phyloP scores from a whole-genome alignment of 2,113 vertebrate genomes.

The Notarius quadriscutis region DNA sequence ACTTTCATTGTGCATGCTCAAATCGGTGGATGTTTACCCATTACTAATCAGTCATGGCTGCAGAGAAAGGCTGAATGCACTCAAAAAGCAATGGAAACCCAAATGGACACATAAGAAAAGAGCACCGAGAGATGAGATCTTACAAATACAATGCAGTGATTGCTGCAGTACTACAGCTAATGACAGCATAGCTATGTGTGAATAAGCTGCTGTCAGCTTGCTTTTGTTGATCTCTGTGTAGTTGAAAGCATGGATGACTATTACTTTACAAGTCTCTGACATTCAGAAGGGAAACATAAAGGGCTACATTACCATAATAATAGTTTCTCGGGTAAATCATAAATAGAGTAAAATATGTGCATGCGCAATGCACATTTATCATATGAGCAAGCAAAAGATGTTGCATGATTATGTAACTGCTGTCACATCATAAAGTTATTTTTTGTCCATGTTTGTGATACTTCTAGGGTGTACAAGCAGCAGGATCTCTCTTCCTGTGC shows the following conservation, averaged over 20 bases:
- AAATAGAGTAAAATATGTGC: conserved; percentile 29
- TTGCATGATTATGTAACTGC: conserved; percentile 32
- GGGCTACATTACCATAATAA: conserved; percentile 40
- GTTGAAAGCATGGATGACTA: conserved; percentile 33
- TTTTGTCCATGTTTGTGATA: conserved; percentile 9
- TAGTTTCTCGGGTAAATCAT: conserved; percentile 36
- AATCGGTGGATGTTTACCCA: background rate
- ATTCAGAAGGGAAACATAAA: conserved; percentile 38
- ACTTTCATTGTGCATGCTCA: conserved; percentile 30
- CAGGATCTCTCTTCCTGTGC: conserved; percentile 19
- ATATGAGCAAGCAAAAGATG: conserved; percentile 32
- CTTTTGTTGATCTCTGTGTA: conserved; percentile 39
- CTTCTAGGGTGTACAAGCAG: conserved; percentile 15
- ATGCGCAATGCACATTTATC: conserved; percentile 26
- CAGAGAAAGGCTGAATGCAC: background rate
- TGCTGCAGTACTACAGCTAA: conserved; percentile 15
- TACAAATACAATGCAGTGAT: conserved; percentile 14
- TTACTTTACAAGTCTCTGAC: conserved; percentile 40
- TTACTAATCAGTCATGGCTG: conserved; percentile 17
- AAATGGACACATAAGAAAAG: conserved; percentile 25
- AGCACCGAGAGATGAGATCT: background rate
- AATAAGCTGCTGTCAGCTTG: conserved; percentile 41
- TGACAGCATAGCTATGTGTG: conserved; percentile 35
- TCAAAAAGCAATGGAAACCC: conserved; percentile 14
- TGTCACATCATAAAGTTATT: background rate